phyloP scores from a whole-genome alignment of 2,888 invertebrate species.

The Diaperis boleti region DNA sequence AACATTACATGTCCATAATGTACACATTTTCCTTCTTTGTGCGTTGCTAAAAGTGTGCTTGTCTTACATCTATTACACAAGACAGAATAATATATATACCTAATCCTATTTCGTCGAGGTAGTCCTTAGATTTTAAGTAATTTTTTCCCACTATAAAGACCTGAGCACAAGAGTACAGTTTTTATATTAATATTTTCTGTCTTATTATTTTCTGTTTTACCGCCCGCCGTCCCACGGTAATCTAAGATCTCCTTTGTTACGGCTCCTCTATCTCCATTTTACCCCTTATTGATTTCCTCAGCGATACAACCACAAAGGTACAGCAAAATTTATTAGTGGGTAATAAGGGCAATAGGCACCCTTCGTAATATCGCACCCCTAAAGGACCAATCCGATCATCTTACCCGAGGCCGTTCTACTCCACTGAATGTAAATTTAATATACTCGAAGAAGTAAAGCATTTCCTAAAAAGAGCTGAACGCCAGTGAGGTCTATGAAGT shows the following conservation, averaged over 20 bases:
- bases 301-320: constrained; percentile 17
- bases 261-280: constrained; percentile 4
- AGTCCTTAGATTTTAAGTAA: too few relatives aligned
- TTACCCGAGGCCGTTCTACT: constrained; percentile 1
- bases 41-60: too few relatives aligned
- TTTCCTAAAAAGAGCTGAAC: too few relatives aligned
- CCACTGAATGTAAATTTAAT: constrained; percentile 7
- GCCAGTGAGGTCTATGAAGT: too few relatives aligned
- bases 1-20: too few relatives aligned
- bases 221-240: background rate
- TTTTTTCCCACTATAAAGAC: background rate
- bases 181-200: background rate
- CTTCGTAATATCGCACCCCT: constrained; percentile 7
- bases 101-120: too few relatives aligned
- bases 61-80: too few relatives aligned
- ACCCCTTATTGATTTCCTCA: constrained; percentile 20
- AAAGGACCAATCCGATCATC: constrained; percentile 8
- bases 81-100: too few relatives aligned
- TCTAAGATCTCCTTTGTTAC: constrained; percentile 5
- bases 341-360: constrained; percentile 24
- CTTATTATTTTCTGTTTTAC: background rate
- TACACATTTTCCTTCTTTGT: too few relatives aligned
- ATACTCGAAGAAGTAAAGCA: background rate
- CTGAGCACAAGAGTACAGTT: background rate
- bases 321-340: constrained; percentile 29